Conservation (phyloP, 2,888 invertebrate genomes). For the Dynastes tityus region DNA sequence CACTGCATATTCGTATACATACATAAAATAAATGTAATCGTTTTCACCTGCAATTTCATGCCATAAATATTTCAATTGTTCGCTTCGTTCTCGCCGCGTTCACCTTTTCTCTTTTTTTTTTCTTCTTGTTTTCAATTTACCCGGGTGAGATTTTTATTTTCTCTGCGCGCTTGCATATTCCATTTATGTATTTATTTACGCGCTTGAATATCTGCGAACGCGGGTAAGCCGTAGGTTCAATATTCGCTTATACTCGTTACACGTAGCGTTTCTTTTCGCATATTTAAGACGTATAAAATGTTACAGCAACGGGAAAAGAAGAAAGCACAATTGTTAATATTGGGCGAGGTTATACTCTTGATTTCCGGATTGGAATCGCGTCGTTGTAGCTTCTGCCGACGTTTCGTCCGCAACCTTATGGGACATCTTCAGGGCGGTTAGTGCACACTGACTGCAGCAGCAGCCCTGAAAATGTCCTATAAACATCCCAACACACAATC, state of each 20-base stretch:
- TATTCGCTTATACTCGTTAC: neutral
- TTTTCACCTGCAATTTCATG: slow-evolving; percentile 64
- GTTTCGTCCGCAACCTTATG: too few relatives aligned
- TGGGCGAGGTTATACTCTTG: too few relatives aligned
- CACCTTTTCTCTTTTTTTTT: neutral
- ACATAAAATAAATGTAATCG: slow-evolving; percentile 61
- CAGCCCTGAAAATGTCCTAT: too few relatives aligned
- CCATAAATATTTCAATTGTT: slow-evolving; percentile 64
- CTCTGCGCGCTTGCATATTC: slow-evolving; percentile 4
- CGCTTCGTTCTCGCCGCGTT: slow-evolving; percentile 51
- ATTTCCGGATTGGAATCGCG: too few relatives aligned
- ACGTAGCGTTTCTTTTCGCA: too few relatives aligned
- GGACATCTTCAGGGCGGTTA: too few relatives aligned
- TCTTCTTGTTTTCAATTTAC: slow-evolving; percentile 20
- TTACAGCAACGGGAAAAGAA: too few relatives aligned
- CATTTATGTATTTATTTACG: slow-evolving; percentile 10
- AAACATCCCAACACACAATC: too few relatives aligned
- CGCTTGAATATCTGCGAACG: neutral
- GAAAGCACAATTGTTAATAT: too few relatives aligned
- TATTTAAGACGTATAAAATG: too few relatives aligned
- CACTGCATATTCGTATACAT: slow-evolving; percentile 2
- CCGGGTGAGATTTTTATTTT: slow-evolving; percentile 16
- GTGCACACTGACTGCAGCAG: too few relatives aligned
- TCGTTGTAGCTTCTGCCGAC: too few relatives aligned
- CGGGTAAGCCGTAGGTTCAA: slow-evolving; percentile 1